phyloP scores from a whole-genome alignment of 1,140 invertebrate species.

The Drosophila nebulosa region DNA sequence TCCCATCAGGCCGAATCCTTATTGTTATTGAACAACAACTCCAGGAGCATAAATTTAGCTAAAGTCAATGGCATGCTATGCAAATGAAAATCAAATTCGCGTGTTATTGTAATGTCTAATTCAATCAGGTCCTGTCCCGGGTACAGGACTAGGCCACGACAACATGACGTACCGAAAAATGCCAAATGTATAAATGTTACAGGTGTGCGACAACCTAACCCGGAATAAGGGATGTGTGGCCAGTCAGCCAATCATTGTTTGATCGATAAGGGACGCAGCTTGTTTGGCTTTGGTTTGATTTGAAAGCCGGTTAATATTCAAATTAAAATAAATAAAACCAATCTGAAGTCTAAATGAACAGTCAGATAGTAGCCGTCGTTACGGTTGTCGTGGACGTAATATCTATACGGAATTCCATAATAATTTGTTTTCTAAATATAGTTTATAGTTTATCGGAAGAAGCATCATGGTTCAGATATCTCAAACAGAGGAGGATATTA shows the following conservation, averaged over 20 bases:
- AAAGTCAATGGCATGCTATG: constrained; percentile 35
- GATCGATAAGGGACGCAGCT: constrained; percentile 56
- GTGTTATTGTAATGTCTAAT: constrained; percentile 34
- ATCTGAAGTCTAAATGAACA: constrained; percentile 53
- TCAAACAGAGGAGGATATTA: constrained; percentile 77
- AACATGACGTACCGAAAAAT: constrained; percentile 46
- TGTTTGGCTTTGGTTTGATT: constrained; percentile 29
- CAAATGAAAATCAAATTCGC: constrained; percentile 37
- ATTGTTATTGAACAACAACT: constrained; percentile 38
- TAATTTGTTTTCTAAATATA: constrained; percentile 14
- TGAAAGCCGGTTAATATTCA: constrained; percentile 65
- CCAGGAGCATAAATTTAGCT: constrained; percentile 33
- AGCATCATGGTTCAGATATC: constrained; percentile 74
- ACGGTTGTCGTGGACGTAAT: constrained; percentile 14
- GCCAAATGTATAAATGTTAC: constrained; percentile 50
- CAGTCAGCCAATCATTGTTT: constrained; percentile 68
- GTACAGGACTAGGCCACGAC: constrained; percentile 36
- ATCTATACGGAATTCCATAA: not conserved
- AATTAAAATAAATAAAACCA: constrained; percentile 61
- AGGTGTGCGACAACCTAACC: constrained; percentile 35
- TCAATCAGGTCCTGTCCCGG: constrained; percentile 36
- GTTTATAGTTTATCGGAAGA: constrained; percentile 7
- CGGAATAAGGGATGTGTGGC: constrained; percentile 33
- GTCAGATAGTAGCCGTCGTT: constrained; percentile 39
- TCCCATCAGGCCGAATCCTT: constrained; percentile 17